These are phyloP conservation scores for Eueremaeus valkanovi DNA, from an alignment of 2,888 invertebrate species.

Conservation along the genomic window DNA sequence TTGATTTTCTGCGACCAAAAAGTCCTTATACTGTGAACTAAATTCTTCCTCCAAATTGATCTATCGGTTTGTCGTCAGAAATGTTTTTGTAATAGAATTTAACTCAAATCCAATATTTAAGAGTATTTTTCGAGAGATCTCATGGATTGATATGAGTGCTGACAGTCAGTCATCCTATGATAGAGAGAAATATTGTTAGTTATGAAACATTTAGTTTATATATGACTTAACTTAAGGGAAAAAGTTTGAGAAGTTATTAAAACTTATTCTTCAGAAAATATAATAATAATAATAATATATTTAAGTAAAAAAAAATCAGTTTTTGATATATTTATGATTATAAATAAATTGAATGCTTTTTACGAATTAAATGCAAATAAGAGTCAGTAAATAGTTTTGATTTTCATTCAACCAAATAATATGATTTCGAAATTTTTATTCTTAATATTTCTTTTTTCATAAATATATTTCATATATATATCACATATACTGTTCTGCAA, in stretches of 20 bases:
- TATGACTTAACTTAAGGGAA: too few relatives aligned
- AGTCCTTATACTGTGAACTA: background rate
- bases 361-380: background rate
- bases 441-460: background rate
- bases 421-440: background rate
- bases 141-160: background rate
- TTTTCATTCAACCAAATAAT: background rate
- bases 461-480: background rate
- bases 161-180: slow-evolving; percentile 15
- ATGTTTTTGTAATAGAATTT: slow-evolving; percentile 12
- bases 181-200: background rate
- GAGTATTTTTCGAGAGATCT: background rate
- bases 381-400: background rate
- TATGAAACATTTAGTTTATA: background rate
- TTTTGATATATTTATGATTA: background rate
- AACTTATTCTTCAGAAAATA: background rate
- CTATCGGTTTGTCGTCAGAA: slow-evolving; percentile 1
- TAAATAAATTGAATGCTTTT: background rate
- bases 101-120: slow-evolving; percentile 2
- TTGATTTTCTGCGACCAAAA: background rate
- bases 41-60: slow-evolving; percentile 3
- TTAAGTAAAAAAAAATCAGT: too few relatives aligned
- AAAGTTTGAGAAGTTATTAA: background rate
- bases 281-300: background rate
- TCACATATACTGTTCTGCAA: too few relatives aligned